Conservation (phyloP, 2,113 vertebrate species). For the Columbina picui region DNA sequence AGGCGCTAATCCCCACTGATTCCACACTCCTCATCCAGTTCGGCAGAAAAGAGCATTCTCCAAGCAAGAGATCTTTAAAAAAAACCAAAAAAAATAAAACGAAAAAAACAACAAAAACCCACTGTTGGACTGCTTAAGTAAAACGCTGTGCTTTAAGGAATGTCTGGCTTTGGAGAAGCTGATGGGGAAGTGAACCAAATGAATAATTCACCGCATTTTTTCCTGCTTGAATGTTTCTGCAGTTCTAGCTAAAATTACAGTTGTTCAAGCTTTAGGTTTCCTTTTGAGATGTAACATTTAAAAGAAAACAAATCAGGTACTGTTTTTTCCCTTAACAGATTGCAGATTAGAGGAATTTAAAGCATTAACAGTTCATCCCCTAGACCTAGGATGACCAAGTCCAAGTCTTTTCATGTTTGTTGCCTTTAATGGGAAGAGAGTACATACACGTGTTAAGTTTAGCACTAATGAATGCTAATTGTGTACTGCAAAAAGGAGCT, state of each 20-base stretch:
- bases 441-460: fast-evolving
- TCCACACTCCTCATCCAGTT: conserved; percentile 56
- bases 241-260: conserved; percentile 28
- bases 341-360: conserved; percentile 33
- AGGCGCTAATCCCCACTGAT: conserved; percentile 78
- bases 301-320: conserved; percentile 29
- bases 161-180: conserved; percentile 74
- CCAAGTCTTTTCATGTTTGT: not conserved
- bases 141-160: conserved; percentile 31
- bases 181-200: conserved; percentile 61
- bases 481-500: not conserved
- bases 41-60: conserved; percentile 59
- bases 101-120: not conserved
- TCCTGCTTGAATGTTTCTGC: not conserved
- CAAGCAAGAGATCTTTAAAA: conserved; percentile 32
- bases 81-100: not conserved
- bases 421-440: not conserved
- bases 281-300: conserved; percentile 27
- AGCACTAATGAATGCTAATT: not conserved
- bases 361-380: not conserved
- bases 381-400: not conserved
- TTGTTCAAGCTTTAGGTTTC: not conserved
- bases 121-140: not conserved
- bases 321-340: not conserved
- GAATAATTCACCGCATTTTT: conserved; percentile 33